phyloP scores from a whole-genome alignment of 2,113 vertebrate genomes.

The Zapornia atra region DNA sequence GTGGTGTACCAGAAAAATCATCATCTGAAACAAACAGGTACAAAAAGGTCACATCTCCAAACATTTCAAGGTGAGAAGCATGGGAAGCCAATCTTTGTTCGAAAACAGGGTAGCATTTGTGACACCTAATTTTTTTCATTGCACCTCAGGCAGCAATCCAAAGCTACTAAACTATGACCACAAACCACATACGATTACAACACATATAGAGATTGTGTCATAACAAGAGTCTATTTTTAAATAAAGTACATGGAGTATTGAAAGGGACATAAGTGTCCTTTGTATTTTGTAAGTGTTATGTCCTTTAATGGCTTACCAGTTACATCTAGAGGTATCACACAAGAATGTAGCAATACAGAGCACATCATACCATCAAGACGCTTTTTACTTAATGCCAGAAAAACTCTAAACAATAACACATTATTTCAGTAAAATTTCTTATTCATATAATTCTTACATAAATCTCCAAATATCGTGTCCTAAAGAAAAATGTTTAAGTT shows the following conservation, averaged over 20 bases:
- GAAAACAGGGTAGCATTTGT: not conserved
- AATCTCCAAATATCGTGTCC: not conserved
- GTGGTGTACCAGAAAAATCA: not conserved
- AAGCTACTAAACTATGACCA: slow-evolving; percentile 26
- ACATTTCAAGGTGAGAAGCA: not conserved
- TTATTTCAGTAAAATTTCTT: not conserved
- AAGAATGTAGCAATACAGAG: not conserved
- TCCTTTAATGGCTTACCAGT: not conserved
- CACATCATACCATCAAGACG: not conserved
- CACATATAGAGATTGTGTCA: not conserved
- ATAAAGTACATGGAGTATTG: not conserved
- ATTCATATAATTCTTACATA: not conserved
- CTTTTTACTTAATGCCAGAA: not conserved
- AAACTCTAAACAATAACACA: not conserved
- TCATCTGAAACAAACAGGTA: not conserved
- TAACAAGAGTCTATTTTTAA: not conserved
- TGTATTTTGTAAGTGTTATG: not conserved
- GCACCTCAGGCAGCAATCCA: not conserved
- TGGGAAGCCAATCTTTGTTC: slow-evolving; percentile 1
- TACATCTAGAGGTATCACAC: not conserved
- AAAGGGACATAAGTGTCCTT: not conserved
- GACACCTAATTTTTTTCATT: not conserved
- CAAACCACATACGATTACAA: not conserved
- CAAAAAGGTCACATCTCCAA: not conserved
- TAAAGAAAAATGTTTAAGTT: not conserved